Conservation (phyloP, 1,140 invertebrate species). For the Neodiprion pinetum region DNA sequence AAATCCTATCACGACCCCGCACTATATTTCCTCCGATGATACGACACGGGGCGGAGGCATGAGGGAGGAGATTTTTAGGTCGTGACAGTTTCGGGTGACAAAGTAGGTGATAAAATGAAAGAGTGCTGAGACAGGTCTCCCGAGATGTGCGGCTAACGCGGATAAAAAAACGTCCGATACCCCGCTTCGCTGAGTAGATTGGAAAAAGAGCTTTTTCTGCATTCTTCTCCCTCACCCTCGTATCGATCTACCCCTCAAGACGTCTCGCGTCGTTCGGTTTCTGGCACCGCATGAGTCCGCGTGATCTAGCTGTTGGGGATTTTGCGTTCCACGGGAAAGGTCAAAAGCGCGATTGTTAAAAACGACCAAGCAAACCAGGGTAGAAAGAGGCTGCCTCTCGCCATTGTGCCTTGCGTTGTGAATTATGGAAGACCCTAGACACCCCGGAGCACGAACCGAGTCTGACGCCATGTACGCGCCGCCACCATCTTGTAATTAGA, state of each 20-base stretch:
- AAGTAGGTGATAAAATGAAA: conserved; percentile 13
- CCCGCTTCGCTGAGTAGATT: too few species aligned
- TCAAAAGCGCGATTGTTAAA: too few species aligned
- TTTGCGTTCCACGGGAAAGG: too few species aligned
- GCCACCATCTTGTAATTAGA: conserved; percentile 60
- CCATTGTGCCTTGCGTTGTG: too few species aligned
- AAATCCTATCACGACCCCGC: background rate
- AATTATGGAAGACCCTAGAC: background rate
- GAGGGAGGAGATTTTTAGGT: background rate
- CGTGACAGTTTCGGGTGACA: background rate
- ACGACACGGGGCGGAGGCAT: background rate
- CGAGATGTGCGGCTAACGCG: background rate
- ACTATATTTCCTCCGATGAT: background rate
- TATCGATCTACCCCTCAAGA: too few species aligned
- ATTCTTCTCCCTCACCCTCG: too few species aligned
- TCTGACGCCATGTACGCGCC: conserved; percentile 48
- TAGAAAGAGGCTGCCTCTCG: too few species aligned
- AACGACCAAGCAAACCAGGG: too few species aligned
- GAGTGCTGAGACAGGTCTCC: conserved; percentile 2
- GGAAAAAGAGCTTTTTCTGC: too few species aligned
- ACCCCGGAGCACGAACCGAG: conserved; percentile 3
- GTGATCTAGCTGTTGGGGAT: too few species aligned
- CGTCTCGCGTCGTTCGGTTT: too few species aligned
- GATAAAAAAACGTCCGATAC: background rate
- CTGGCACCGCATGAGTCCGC: too few species aligned